phyloP scores from a whole-genome alignment of 2,888 invertebrate species.

The Zelleria hepariella region DNA sequence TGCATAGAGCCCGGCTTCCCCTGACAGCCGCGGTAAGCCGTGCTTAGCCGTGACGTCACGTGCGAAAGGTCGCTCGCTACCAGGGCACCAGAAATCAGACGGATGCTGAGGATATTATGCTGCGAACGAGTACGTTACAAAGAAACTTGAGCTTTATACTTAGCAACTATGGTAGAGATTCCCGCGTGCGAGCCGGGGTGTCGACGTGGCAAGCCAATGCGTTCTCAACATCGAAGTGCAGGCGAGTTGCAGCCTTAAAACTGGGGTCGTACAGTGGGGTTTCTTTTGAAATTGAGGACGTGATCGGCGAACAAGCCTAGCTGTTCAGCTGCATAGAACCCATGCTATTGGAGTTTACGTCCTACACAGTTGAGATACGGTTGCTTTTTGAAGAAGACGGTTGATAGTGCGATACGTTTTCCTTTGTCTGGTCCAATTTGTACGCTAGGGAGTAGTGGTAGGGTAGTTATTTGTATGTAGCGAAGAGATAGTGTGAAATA shows the following conservation, averaged over 20 bases:
- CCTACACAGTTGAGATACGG: no score
- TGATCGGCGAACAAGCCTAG: no score
- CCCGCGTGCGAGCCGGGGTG: not conserved
- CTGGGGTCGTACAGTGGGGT: not conserved
- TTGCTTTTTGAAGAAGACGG: no score
- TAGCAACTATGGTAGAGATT: not conserved
- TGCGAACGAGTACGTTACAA: not conserved
- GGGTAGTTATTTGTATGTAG: not conserved
- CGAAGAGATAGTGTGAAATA: not conserved
- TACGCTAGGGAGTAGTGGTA: not conserved
- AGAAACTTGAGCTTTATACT: not conserved
- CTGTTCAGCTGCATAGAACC: no score
- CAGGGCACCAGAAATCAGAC: slow-evolving; percentile 32
- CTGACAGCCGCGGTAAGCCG: not conserved
- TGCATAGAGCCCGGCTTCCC: not conserved
- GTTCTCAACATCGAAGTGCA: no score
- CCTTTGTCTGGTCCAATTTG: not conserved
- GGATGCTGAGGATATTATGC: slow-evolving; percentile 13
- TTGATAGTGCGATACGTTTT: not conserved
- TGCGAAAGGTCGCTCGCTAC: slow-evolving; percentile 51
- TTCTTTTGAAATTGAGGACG: not conserved
- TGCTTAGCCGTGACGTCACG: slow-evolving; percentile 44
- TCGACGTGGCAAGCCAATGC: not conserved
- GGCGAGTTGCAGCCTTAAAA: not conserved
- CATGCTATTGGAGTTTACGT: no score